phyloP scores from a whole-genome alignment of 2,888 invertebrate species.

The Serripes groenlandicus region DNA sequence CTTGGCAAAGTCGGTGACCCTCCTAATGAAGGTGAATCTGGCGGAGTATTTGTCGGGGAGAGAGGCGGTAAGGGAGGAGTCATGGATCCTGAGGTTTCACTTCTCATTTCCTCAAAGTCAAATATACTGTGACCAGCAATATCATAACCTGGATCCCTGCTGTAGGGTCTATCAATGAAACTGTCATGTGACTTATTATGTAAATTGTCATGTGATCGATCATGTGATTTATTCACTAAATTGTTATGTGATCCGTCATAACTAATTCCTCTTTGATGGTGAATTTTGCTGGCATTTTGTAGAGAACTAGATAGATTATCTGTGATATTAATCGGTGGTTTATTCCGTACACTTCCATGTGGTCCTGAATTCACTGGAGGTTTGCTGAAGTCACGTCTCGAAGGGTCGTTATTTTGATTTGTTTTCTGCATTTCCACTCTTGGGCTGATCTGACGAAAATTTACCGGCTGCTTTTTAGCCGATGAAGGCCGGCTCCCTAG shows the following conservation, averaged over 20 bases:
- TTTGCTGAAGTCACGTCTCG: constrained; percentile 8
- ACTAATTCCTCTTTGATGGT: constrained; percentile 12
- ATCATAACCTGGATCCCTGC: constrained; percentile 47
- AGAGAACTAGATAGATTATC: constrained; percentile 51
- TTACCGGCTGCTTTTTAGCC: constrained; percentile 35
- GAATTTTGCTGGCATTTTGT: constrained; percentile 43
- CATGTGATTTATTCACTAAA: constrained; percentile 18
- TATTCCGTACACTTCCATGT: background rate
- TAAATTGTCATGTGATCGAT: constrained; percentile 10
- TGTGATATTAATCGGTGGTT: constrained; percentile 35
- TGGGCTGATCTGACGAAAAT: constrained; percentile 13
- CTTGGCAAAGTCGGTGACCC: constrained; percentile 59
- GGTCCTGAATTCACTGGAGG: constrained; percentile 15
- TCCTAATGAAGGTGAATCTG: constrained; percentile 67
- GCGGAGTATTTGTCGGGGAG: constrained; percentile 75
- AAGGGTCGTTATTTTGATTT: constrained; percentile 11
- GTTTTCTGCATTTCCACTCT: constrained; percentile 18
- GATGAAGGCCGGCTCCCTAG: constrained; percentile 66
- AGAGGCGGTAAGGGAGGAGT: constrained; percentile 80
- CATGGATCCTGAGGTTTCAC: constrained; percentile 74
- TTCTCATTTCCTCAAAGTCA: constrained; percentile 72
- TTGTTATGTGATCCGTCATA: constrained; percentile 20
- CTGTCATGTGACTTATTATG: constrained; percentile 54
- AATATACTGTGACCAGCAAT: constrained; percentile 74
- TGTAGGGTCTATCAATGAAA: constrained; percentile 45